Base-by-base conservation (phyloP, 2,888 invertebrate species). In the Choristoneura rosaceana region DNA sequence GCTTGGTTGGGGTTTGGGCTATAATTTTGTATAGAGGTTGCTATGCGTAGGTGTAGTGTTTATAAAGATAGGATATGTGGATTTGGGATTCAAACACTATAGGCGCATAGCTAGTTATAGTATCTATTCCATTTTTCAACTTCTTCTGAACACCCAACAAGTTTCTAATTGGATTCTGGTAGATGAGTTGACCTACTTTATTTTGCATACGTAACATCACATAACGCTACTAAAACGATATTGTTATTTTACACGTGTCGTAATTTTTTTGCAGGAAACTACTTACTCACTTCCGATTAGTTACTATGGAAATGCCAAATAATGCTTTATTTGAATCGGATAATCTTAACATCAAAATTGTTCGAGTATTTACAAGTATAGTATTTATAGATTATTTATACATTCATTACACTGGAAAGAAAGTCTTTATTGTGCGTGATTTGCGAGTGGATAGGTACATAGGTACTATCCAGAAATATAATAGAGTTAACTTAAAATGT, bases 101-200 rank as follows among this genome's bases (percentile, higher is more conserved):
- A 12, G 0, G 2, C 25, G 52, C 8, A 2, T 52, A 38, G 5
- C 17, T 43, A 4, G 25, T 25, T 25, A 25, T 25, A 25, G 25
- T 25, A 25, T 2, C 25, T 25, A 45, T 50, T 4, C n/a, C 4
- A 2, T 8, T 45, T 25, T 34, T 60, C 15, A 3, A 25, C 45
- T 10, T 5, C 7, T 8, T 33, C 12, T 25, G 10, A 33, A 41
- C n/a, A 63, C n/a, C 3, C 14, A 9, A 45, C 8, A 25, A 50
- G 50, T 64, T 25, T 71, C 71, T 58, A 67, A 71, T 71, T 62
- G 43, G 71, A 67, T 67, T 71, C 71, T 47, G 58, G 67, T 71
- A 71, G 62, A 60, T 47, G 34, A 70, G 43, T 12, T 38, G 8
- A n/a, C n/a, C 17, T 15, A 52, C 17, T 17, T 52, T 15, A 52